These are phyloP conservation scores for Podabrus alpinus DNA, from an alignment of 2,888 invertebrate species.

Conservation along the genomic window DNA sequence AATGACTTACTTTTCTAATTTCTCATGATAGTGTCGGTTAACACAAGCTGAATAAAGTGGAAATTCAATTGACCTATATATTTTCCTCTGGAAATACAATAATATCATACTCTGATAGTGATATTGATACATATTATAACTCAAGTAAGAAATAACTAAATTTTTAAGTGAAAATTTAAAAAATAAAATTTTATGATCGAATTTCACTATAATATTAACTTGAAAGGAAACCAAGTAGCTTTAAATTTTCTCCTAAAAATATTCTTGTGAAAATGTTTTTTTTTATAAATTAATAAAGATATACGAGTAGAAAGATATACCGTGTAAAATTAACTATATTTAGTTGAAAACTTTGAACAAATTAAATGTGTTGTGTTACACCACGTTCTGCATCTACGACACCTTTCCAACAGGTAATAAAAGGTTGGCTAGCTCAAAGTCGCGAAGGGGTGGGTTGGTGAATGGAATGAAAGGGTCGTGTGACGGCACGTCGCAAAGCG, in stretches of 20 bases:
- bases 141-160: not conserved
- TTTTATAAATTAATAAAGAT: not conserved
- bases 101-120: not conserved
- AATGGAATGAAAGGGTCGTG: too few species aligned
- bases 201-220: not conserved
- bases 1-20: not conserved
- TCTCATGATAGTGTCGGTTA: not conserved
- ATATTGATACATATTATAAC: not conserved
- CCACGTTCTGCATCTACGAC: too few species aligned
- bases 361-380: not conserved
- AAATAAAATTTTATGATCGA: not conserved
- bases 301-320: not conserved
- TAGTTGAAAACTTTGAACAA: not conserved
- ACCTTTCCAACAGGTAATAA: too few species aligned
- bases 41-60: not conserved
- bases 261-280: not conserved
- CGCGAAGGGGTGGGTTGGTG: too few species aligned
- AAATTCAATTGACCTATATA: not conserved
- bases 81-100: not conserved
- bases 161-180: not conserved
- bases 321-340: not conserved
- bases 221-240: not conserved
- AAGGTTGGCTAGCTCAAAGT: too few species aligned
- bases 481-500: too few species aligned
- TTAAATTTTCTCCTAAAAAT: not conserved